phyloP scores from a whole-genome alignment of 23 tunicate species.

The Corella eumyota region DNA sequence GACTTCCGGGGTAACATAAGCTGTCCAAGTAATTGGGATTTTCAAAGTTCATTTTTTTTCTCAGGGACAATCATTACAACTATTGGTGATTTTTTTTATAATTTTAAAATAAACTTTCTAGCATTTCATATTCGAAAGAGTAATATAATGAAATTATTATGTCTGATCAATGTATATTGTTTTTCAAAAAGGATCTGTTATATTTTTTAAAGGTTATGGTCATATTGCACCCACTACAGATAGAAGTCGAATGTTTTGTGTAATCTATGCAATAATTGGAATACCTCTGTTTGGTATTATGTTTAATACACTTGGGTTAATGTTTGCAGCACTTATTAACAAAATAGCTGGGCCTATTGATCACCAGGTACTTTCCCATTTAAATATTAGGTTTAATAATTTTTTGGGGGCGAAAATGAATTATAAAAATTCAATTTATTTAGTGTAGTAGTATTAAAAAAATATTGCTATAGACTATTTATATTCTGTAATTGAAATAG shows the following conservation, averaged over 20 bases:
- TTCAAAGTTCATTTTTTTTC: conserved; percentile 43
- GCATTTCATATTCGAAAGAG: background rate
- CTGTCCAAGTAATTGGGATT: conserved; percentile 53
- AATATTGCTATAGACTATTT: too few relatives aligned
- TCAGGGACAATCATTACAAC: conserved; percentile 76
- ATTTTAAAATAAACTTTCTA: background rate
- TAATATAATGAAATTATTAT: background rate
- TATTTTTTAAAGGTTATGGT: conserved; percentile 49
- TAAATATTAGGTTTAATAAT: too few relatives aligned
- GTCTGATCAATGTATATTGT: too few relatives aligned
- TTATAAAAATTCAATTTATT: too few relatives aligned
- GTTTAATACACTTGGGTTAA: conserved; percentile 47
- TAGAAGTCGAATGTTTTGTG: conserved; percentile 33
- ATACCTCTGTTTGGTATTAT: conserved; percentile 66
- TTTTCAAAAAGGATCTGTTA: background rate
- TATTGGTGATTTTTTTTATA: conserved; percentile 14
- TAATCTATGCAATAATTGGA: conserved; percentile 61
- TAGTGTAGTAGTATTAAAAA: too few relatives aligned
- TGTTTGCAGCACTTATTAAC: too few relatives aligned
- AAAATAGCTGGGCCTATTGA: too few relatives aligned
- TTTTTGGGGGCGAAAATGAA: too few relatives aligned
- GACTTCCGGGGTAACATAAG: conserved; percentile 14
- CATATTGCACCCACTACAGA: conserved; percentile 37
- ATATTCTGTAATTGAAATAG: too few relatives aligned
- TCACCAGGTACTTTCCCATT: too few relatives aligned